phyloP scores from a whole-genome alignment of 2,888 invertebrate species.

The Nephrocerus scutellatus region DNA sequence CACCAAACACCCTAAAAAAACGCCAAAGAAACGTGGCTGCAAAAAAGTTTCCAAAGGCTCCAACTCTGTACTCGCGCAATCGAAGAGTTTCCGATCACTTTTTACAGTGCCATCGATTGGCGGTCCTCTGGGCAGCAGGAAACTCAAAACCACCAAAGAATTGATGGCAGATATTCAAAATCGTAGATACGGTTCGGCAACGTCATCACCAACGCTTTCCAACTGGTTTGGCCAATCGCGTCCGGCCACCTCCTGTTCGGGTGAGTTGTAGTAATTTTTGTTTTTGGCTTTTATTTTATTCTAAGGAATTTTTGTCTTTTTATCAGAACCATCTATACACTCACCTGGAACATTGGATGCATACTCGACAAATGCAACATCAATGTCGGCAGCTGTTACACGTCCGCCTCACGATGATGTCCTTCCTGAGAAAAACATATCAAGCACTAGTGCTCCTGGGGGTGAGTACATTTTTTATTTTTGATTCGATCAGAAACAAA shows the following conservation, averaged over 20 bases:
- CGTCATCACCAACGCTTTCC: conserved; percentile 28
- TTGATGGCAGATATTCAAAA: conserved; percentile 46
- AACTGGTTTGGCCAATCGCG: conserved; percentile 25
- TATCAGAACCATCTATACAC: conserved; percentile 36
- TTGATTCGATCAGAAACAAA: too few species aligned
- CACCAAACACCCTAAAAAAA: too few species aligned
- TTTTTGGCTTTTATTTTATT: too few species aligned
- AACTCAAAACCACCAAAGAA: conserved; percentile 47
- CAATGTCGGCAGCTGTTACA: conserved; percentile 23
- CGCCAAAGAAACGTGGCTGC: conserved; percentile 43
- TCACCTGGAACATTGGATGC: conserved; percentile 37
- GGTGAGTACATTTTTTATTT: too few species aligned
- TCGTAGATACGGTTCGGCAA: conserved; percentile 34
- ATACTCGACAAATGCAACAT: conserved; percentile 33
- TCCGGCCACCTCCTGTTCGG: conserved; percentile 40
- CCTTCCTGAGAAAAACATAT: too few species aligned
- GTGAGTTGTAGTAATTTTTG: too few species aligned
- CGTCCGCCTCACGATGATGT: conserved; percentile 28
- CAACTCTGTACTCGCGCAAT: conserved; percentile 41
- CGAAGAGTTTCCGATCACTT: conserved; percentile 37
- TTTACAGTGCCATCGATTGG: conserved; percentile 32
- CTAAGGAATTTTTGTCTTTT: too few species aligned
- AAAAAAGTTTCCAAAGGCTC: conserved; percentile 46
- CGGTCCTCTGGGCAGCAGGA: conserved; percentile 38
- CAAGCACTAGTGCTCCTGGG: too few species aligned